Evolutionary conservation across 2,888 invertebrate genomes (phyloP), one percentile per base, ranked within the genome.

Genomic region (Scaptomyza parva): DNA sequence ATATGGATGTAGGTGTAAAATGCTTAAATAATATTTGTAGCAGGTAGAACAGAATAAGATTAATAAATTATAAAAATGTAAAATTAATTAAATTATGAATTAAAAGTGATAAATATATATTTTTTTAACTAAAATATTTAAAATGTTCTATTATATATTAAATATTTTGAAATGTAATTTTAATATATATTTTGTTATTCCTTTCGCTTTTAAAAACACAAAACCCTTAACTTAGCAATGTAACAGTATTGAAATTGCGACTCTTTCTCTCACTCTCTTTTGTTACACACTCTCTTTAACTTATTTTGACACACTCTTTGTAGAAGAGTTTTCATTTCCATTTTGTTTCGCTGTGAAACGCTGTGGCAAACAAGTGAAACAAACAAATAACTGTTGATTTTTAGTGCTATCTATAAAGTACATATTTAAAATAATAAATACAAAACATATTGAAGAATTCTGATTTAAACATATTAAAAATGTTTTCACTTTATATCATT

Each of bases 351-450:
- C 4, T 17, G 22, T 18, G 51, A 47, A 33, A 68, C 67, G 24
- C 26, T 39, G 0, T 64, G 81, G 60, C 5, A 52, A 18, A 7
- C n/a, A 12, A 30, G 24, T 48, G 86, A 50, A 83, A 81, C 84
- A 83, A 74, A 84, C 70, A 82, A 84, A 70, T 53, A 82, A 71
- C 82, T 82, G 79, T 85, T 85, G 86, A 82, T 84, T 85, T 70
- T 37, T 51, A 20, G 28, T 9, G 62, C 70, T 55, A 57, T 65
- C 44, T 30, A 37, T 52, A 51, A 72, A 75, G 73, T 72, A 70
- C 66, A 63, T 70, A 66, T 71, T 24, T 24, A 7, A n/a, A n/a
- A 1, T 24, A 7, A 8, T 24, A 8, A 2, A 0, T 24, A 24
- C 24, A 24, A 24, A 6, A 24, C 8, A n/a, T 24, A 7, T 7